phyloP scores from a whole-genome alignment of 2,888 invertebrate genomes.

The Drosophila stalkeri region DNA sequence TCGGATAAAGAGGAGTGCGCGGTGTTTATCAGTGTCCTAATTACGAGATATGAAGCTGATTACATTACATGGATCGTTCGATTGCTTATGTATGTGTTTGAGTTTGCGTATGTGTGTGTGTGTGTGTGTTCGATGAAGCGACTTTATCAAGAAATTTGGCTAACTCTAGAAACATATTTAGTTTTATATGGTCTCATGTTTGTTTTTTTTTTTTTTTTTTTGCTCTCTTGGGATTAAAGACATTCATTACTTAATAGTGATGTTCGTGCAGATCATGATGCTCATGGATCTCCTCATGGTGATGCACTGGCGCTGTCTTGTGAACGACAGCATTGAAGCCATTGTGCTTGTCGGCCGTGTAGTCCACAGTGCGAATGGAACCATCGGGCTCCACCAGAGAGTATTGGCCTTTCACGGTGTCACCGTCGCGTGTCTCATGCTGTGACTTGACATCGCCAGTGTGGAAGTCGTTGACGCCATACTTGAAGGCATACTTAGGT shows the following conservation, averaged over 20 bases:
- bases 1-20: constrained; percentile 25
- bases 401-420: constrained; percentile 88
- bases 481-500: constrained; percentile 87
- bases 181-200: constrained; percentile 39
- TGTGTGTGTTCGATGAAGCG: constrained; percentile 38
- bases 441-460: constrained; percentile 88
- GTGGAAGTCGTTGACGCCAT: constrained; percentile 86
- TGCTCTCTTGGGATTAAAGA: background rate
- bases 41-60: constrained; percentile 80
- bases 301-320: constrained; percentile 85
- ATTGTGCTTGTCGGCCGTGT: constrained; percentile 85
- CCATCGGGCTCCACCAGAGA: constrained; percentile 91
- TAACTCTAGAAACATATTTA: constrained; percentile 67
- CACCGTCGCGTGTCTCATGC: constrained; percentile 88
- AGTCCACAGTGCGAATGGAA: constrained; percentile 88
- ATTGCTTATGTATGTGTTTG: constrained; percentile 26
- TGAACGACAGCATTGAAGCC: constrained; percentile 85
- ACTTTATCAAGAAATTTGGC: constrained; percentile 68
- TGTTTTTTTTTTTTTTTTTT: background rate
- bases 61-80: constrained; percentile 66
- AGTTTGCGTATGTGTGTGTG: constrained; percentile 4
- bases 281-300: constrained; percentile 77
- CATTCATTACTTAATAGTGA: constrained; percentile 58
- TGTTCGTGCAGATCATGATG: constrained; percentile 59
- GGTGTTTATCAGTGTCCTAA: constrained; percentile 70